These are phyloP conservation scores for Drosophila pseudoananassae DNA, from an alignment of 1,140 invertebrate species.

Conservation along the genomic window DNA sequence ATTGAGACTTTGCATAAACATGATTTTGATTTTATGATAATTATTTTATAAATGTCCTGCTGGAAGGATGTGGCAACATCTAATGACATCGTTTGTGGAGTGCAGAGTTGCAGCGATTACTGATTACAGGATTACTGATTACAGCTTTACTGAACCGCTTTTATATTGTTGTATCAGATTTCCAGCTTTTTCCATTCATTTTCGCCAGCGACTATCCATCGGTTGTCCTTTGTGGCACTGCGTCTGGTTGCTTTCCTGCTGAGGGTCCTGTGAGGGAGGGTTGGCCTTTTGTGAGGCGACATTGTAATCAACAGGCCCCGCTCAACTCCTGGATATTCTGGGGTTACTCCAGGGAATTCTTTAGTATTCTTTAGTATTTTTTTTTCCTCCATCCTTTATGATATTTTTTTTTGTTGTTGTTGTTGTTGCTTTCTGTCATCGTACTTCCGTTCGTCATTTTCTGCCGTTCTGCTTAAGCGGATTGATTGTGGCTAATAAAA, in stretches of 20 bases:
- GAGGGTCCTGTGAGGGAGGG: neutral
- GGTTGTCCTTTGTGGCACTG: constrained; percentile 6
- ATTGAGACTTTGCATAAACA: neutral
- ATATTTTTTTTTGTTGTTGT: neutral
- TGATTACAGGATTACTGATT: constrained; percentile 6
- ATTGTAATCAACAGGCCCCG: constrained; percentile 21
- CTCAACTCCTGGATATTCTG: neutral
- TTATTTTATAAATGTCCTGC: neutral
- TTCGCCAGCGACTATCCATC: neutral
- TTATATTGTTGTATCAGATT: constrained; percentile 19
- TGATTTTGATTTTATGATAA: neutral
- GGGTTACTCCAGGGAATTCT: neutral
- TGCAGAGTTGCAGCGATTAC: constrained; percentile 5
- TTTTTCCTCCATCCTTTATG: too few relatives aligned
- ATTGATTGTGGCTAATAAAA: constrained; percentile 80
- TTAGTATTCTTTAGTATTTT: neutral
- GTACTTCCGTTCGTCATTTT: constrained; percentile 1
- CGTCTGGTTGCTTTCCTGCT: neutral
- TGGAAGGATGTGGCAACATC: neutral
- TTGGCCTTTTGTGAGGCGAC: constrained; percentile 7
- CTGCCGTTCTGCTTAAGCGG: constrained; percentile 53
- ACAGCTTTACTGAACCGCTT: constrained; percentile 8
- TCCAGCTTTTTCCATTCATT: constrained; percentile 18
- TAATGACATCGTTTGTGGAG: neutral
- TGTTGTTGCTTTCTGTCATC: too few relatives aligned